Percentiles rank a stretch among this genome's conserved stretches.
These are phyloP conservation scores for silkworm (Bombyx mori) DNA, from an alignment of 1,140 invertebrate genomes.

Conservation along the genomic window ASM3026992v2 NC_085110.1:18599001-18599500, in stretches of 20 bases:
- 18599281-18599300: conserved; percentile 86
- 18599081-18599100: conserved; percentile 65
- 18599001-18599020: too few species aligned
- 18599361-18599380: too few species aligned
- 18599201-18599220: conserved; percentile 83
- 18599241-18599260: conserved; percentile 86
- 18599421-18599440: too few species aligned
- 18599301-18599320: conserved; percentile 67
- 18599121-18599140: conserved; percentile 82
- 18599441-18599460: too few species aligned
- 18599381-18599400: too few species aligned
- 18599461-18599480: too few species aligned
- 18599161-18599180: conserved; percentile 87
- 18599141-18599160: conserved; percentile 86
- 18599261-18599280: conserved; percentile 80
- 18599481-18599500: too few species aligned
- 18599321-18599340: background rate
- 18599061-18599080: too few species aligned
- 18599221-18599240: conserved; percentile 87
- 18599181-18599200: conserved; percentile 83
- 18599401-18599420: too few species aligned
- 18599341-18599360: too few species aligned
- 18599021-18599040: too few species aligned
- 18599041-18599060: too few species aligned
- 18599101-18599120: conserved; percentile 77